Evolutionary conservation across 2,797 vertebrate genomes (phyloP).

Genomic region (Agapornis canus): DNA sequence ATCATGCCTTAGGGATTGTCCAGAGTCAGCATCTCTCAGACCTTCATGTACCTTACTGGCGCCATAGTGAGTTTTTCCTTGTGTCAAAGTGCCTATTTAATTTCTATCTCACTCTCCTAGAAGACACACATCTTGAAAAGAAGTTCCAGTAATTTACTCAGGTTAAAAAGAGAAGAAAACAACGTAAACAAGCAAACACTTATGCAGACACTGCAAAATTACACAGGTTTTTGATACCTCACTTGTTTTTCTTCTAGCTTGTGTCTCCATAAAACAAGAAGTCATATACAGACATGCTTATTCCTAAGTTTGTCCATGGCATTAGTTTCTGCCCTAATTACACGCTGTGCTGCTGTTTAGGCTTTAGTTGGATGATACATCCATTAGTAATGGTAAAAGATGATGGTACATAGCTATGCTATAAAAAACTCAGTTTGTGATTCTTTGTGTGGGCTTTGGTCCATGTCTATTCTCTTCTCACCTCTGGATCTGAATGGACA

Average conservation of each 20-base stretch:
- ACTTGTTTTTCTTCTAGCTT: not conserved
- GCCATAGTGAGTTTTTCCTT: not conserved
- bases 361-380: not conserved
- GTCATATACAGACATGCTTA: not conserved
- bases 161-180: not conserved
- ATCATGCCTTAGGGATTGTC: not conserved
- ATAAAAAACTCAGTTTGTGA: not conserved
- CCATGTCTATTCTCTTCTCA: not conserved
- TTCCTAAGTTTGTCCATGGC: not conserved
- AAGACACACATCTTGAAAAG: not conserved
- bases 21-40: not conserved
- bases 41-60: not conserved
- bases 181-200: not conserved
- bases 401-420: not conserved
- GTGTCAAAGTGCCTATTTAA: not conserved
- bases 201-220: not conserved
- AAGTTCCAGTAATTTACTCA: not conserved
- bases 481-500: not conserved
- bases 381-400: not conserved
- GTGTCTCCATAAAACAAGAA: not conserved
- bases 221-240: not conserved
- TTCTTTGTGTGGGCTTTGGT: not conserved
- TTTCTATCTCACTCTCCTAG: not conserved
- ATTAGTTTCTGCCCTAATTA: not conserved
- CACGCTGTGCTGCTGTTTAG: not conserved